Evolutionary conservation across 2,113 vertebrate species (phyloP), one percentile per base, ranked within the genome.

Genomic region (Myiopsitta monachus): DNA sequence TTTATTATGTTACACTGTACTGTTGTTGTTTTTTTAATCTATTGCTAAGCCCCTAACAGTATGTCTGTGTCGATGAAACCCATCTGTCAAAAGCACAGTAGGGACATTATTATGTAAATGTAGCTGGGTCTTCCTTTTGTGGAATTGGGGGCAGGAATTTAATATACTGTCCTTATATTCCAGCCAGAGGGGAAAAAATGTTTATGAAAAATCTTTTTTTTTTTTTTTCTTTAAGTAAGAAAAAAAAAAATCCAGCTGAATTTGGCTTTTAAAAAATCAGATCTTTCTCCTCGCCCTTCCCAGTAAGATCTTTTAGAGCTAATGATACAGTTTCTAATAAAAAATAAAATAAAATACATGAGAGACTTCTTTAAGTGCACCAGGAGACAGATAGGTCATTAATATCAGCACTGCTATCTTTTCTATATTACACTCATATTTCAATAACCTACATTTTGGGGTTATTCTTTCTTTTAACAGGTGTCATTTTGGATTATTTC

Each of bases 41-140:
- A 98, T 98, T 96, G 97, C 98, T 98, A 97, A 97, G 90, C 97
- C 97, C 93, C 96, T 97, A 98, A 98, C 97, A 96, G 97, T 98
- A 98, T 98, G 98, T 98, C 97, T 98, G 96, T 90, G 96, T 97
- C 98, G 70, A 98, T 98, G 98, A 98, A 98, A 97, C 97, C 97
- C 98, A 98, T 98, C 98, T 98, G 97, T 98, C 98, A 98, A 97
- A 98, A 97, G 96, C 98, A 98, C 97, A 95, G 97, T 98, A 97
- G 98, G 97, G 98, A 98, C 97, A 98, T 98, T 98, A 98, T 98
- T 98, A 98, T 98, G 98, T 97, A 98, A 98, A 98, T 98, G 97
- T 97, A 95, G 95, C 92, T 97, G 96, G 97, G 96, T 97, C 97
- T 97, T 98, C 97, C 94, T 98, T 98, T 98, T 96, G 92, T 95